phyloP scores from a whole-genome alignment of 2,113 vertebrate genomes.

The Reinhardtius hippoglossoides region DNA sequence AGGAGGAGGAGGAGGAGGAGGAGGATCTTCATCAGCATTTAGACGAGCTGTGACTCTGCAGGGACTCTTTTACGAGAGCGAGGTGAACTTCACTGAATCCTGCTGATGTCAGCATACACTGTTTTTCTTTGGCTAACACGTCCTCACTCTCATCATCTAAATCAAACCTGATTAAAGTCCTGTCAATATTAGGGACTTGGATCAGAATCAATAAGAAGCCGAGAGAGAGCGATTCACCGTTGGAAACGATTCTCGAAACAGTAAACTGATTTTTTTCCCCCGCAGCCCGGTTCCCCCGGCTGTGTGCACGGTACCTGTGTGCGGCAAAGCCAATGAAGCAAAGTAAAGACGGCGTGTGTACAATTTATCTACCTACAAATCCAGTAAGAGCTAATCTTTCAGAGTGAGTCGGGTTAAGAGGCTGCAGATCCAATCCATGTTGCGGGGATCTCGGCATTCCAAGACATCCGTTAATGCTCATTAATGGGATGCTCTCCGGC shows the following conservation, averaged over 20 bases:
- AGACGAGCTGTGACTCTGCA: not conserved
- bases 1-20: no score
- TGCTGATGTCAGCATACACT: no score
- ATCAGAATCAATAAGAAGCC: not conserved
- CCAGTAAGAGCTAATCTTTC: conserved; percentile 52
- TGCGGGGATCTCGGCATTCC: conserved; percentile 53
- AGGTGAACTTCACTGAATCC: no score
- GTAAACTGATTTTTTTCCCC: no score
- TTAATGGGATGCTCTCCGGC: conserved; percentile 66
- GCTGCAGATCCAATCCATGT: conserved; percentile 53
- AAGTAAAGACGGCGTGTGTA: conserved; percentile 22
- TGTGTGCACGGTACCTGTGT: not conserved
- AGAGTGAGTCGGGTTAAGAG: conserved; percentile 54
- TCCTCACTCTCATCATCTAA: not conserved
- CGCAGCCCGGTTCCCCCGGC: no score
- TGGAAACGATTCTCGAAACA: not conserved
- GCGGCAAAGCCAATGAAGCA: not conserved
- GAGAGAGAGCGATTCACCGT: not conserved
- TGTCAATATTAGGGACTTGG: not conserved
- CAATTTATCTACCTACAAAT: conserved; percentile 45
- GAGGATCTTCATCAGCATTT: no score
- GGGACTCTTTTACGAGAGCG: not conserved
- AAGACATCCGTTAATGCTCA: conserved; percentile 70
- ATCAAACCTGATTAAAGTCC: not conserved
- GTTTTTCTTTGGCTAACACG: not conserved